Evolutionary conservation across 2,113 vertebrate genomes (phyloP).

Genomic region (Acrocephalus arundinaceus): DNA sequence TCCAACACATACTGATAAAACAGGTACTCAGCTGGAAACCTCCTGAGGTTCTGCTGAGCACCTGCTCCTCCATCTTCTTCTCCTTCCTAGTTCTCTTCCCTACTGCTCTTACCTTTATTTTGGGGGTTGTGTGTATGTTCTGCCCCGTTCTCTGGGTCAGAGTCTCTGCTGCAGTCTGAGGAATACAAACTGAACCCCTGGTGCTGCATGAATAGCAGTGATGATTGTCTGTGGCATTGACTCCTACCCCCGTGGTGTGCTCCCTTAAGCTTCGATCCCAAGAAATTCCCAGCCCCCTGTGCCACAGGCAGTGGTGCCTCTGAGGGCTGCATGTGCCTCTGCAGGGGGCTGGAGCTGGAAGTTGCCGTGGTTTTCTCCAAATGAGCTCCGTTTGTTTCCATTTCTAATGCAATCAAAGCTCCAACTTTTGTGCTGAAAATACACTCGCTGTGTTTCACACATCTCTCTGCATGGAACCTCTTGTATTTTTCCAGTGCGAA

Average conservation of each 20-base stretch:
- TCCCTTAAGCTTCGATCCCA: not conserved
- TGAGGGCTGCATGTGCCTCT: not conserved
- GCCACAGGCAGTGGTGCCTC: not conserved
- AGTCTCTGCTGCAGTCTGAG: not conserved
- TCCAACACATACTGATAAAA: not conserved
- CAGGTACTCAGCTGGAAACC: not conserved
- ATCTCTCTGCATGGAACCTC: not conserved
- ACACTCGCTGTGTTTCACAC: not conserved
- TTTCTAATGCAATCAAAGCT: not conserved
- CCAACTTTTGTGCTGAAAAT: not conserved
- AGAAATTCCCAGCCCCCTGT: accelerated
- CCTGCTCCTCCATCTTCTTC: not conserved
- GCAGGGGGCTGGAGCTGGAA: not conserved
- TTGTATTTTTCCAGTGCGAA: not conserved
- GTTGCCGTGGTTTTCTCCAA: not conserved
- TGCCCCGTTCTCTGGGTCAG: not conserved
- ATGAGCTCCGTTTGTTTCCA: not conserved
- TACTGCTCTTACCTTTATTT: accelerated
- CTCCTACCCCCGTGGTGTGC: accelerated
- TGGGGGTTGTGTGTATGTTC: not conserved
- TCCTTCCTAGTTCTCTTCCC: not conserved
- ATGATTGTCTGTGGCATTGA: not conserved
- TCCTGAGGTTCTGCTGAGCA: not conserved
- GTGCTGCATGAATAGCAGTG: not conserved
- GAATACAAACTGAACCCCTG: not conserved